Base-by-base conservation (phyloP, 2,888 invertebrate species). In the Dione juno region DNA sequence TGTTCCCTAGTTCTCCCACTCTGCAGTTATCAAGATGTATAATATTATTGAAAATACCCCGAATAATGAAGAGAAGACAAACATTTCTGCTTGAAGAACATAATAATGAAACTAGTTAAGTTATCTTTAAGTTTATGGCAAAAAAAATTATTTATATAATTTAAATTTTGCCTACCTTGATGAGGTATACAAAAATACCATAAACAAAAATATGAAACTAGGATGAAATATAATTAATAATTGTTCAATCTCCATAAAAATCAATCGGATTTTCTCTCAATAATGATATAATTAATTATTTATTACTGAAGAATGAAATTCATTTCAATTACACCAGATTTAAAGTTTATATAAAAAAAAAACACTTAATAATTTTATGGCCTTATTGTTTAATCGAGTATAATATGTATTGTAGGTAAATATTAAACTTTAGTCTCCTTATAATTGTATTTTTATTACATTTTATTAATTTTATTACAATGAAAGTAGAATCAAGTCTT, bases 1-100 rank as follows among this genome's bases (percentile, higher is more conserved):
- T 94, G 94, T 95, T 95, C 93, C 91, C 86, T 93, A 93, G 94
- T 90, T 88, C 88, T 83, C 82, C 86, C 82, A 71, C 72, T 68
- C 72, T 72, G n/a, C 68, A 52, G 19, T 21, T 40, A 67, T 41
- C 59, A 68, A 41, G 37, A 48, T 58, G 13, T 3, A 16, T 19
- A 43, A 41, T 9, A 13, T 11, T 40, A 19, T 57, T 11, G 45
- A 65, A 71, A 35, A 59, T 8, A 13, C 1, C 21, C 1, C 14
- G 16, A 61, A 7, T 14, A 37, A 11, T 35, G 40, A 48, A 28
- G 16, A 50, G 13, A 16, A 11, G 28, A 63, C 0, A 48, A n/a
- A 16, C 21, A 19, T 8, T 14, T 6, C 40, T 37, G 5, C 53
- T 35, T 14, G 54, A 35, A 54, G 10, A 54, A 13, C 14, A 13